phyloP scores from a whole-genome alignment of 2,888 invertebrate species.

The Merodon equestris region DNA sequence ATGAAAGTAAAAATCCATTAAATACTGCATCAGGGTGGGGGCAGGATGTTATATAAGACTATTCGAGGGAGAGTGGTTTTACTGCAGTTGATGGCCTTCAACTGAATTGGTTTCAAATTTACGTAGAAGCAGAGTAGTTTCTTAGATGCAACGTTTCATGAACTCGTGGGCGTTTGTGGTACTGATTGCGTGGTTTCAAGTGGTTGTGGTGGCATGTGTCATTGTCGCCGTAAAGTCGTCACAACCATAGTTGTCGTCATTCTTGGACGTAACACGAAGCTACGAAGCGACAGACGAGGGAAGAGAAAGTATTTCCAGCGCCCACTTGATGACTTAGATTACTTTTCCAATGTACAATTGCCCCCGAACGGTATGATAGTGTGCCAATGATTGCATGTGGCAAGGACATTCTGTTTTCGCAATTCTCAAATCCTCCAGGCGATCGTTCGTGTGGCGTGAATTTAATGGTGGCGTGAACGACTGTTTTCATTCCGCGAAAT shows the following conservation, averaged over 20 bases:
- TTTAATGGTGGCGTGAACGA: background rate
- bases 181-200: constrained; percentile 6
- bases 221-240: constrained; percentile 20
- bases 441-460: background rate
- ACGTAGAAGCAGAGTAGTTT: too few species aligned
- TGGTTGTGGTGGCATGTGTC: constrained; percentile 19
- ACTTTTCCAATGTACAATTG: too few species aligned
- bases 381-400: constrained; percentile 33
- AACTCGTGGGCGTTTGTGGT: too few species aligned
- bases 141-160: too few species aligned
- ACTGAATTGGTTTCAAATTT: constrained; percentile 27
- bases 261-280: constrained; percentile 3
- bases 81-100: constrained; percentile 37
- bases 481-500: too few species aligned
- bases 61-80: background rate
- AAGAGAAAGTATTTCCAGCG: too few species aligned
- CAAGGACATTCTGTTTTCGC: constrained; percentile 10
- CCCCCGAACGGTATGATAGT: background rate
- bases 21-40: too few species aligned
- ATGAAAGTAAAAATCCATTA: constrained; percentile 29
- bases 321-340: too few species aligned
- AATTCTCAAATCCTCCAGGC: background rate
- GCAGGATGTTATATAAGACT: background rate
- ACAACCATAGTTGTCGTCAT: constrained; percentile 2
- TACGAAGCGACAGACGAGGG: background rate